Evolutionary conservation across 1,140 invertebrate species (phyloP), one percentile per base, ranked within the genome.

Genomic region (Drosophila parvula): DNA sequence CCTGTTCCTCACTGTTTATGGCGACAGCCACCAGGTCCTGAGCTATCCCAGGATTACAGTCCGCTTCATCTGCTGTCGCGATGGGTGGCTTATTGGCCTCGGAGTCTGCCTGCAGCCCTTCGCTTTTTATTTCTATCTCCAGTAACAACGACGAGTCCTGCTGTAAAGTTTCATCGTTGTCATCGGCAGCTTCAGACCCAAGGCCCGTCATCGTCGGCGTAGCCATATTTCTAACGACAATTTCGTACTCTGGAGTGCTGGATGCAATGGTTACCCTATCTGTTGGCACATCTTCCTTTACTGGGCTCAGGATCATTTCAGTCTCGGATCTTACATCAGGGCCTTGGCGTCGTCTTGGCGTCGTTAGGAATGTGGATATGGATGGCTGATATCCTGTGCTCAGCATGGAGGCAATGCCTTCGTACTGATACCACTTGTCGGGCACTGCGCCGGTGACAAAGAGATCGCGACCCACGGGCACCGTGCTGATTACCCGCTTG

Each of bases 401-500:
- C 10, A 83, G 40, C 75, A 81, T 69, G 4, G 64, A 59, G 0
- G 62, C 63, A 10, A 16, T 34, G 1, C 86, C 81, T 32, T 69
- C 28, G n/a, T 79, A 90, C 34, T 79, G 60, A 50, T 90, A 88
- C 90, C 90, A 91, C 6, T 65, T 70, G 0, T 28, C n/a, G 32
- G 91, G 91, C 51, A 92, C 78, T 8, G 70, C 53, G 5, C 59
- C 50, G 4, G 91, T 91, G 11, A 82, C 51, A 63, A 73, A 78
- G 7, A 89, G 62, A 75, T 90, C 77, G 2, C 68, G 55, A 28
- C 63, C 68, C 9, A 73, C 40, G 0, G 91, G 91, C 9, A 92
- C 91, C 1, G 91, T 92, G 51, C 91, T 92, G 4, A 92, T 85
- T 4, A 92, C 89, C 7, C 69, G 45, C 40, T 75, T 75, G 5